Percentiles rank a stretch among this genome's conserved stretches.
Conservation (phyloP, 2,797 vertebrate genomes). For the Carduelis carduelis region DNA sequence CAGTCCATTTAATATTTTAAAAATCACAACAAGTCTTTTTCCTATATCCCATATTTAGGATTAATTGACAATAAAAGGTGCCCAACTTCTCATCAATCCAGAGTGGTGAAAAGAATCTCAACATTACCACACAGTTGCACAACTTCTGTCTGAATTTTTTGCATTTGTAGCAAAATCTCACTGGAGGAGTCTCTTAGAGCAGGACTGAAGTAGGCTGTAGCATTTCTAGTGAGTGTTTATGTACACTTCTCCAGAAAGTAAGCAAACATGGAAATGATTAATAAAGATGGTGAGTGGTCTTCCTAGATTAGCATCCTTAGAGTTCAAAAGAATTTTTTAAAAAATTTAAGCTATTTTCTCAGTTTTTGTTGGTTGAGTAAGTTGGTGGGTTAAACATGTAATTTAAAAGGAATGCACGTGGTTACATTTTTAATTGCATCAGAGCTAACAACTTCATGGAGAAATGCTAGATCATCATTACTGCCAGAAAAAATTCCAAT, state of each 20-base stretch:
- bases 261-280: neutral
- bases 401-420: neutral
- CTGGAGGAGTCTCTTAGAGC: neutral
- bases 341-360: neutral
- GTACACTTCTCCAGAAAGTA: neutral
- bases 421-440: neutral
- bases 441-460: neutral
- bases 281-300: neutral
- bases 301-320: neutral
- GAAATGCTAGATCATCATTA: neutral
- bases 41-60: neutral
- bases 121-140: neutral
- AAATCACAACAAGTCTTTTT: neutral
- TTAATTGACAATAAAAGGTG: neutral
- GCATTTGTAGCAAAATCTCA: neutral
- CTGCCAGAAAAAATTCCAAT: neutral
- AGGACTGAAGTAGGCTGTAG: neutral
- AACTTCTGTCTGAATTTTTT: neutral
- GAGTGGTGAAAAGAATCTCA: neutral
- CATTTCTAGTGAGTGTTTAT: neutral
- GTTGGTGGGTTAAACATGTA: neutral
- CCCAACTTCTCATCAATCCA: fast-evolving
- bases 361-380: neutral
- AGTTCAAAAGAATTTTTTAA: neutral
- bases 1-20: neutral